Evolutionary conservation across 2,113 vertebrate genomes (phyloP).

Genomic region (Ploceus nigricollis): DNA sequence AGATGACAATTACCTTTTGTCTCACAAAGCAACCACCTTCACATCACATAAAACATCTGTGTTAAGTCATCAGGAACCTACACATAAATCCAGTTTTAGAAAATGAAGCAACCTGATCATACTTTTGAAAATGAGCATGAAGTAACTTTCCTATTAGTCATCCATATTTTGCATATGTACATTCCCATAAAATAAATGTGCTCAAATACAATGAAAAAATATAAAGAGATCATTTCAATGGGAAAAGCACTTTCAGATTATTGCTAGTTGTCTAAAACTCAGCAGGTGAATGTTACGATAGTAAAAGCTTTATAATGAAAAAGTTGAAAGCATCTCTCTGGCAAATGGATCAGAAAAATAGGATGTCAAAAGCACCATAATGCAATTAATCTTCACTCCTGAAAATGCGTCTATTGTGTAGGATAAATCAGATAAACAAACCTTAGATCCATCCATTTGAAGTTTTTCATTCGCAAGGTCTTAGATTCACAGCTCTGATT

Average conservation of each 20-base stretch:
- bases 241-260: conserved; percentile 58
- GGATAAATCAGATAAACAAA: conserved; percentile 66
- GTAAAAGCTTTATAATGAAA: conserved; percentile 63
- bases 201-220: conserved; percentile 9
- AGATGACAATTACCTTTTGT: conserved; percentile 25
- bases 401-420: conserved; percentile 49
- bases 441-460: conserved; percentile 50
- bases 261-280: conserved; percentile 64
- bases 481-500: conserved; percentile 23
- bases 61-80: conserved; percentile 14
- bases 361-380: conserved; percentile 60
- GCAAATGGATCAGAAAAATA: conserved; percentile 72
- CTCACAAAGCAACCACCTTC: conserved; percentile 26
- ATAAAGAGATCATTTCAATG: not conserved
- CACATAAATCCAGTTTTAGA: conserved; percentile 37
- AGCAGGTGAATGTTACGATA: conserved; percentile 72
- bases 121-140: conserved; percentile 16
- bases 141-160: conserved; percentile 41
- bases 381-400: conserved; percentile 67
- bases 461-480: conserved; percentile 14
- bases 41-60: conserved; percentile 43
- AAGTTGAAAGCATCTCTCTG: conserved; percentile 68
- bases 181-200: conserved; percentile 31
- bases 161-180: not conserved
- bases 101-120: conserved; percentile 20